These are phyloP conservation scores for Sitophilus oryzae DNA, from an alignment of 1,140 invertebrate genomes.

Conservation along the genomic window DNA sequence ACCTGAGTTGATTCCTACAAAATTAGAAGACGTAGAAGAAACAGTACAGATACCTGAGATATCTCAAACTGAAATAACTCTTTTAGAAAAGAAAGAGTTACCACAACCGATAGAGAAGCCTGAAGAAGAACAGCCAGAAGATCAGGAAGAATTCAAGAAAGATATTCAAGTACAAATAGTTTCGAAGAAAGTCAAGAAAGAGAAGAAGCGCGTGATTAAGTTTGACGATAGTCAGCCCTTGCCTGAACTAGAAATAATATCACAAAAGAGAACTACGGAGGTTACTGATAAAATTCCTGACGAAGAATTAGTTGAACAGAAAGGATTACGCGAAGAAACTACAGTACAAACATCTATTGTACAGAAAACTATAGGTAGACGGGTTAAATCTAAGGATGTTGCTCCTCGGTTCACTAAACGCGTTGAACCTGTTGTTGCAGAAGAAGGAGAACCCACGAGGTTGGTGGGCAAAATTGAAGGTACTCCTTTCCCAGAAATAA, in stretches of 20 bases:
- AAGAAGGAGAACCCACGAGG: slow-evolving; percentile 54
- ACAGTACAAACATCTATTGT: slow-evolving; percentile 41
- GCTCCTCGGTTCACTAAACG: slow-evolving; percentile 67
- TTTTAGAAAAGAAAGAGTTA: slow-evolving; percentile 35
- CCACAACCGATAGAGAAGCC: slow-evolving; percentile 39
- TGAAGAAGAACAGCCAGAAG: slow-evolving; percentile 39
- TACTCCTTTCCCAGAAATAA: slow-evolving; percentile 61
- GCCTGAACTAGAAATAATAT: slow-evolving; percentile 50
- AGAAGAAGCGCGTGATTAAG: slow-evolving; percentile 42
- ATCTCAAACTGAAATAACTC: slow-evolving; percentile 44
- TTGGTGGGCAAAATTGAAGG: slow-evolving; percentile 65
- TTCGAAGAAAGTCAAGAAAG: slow-evolving; percentile 47
- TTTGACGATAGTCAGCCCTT: slow-evolving; percentile 48
- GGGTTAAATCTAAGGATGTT: slow-evolving; percentile 46
- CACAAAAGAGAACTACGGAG: slow-evolving; percentile 41
- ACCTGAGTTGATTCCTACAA: slow-evolving; percentile 37
- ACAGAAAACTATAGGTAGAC: slow-evolving; percentile 50
- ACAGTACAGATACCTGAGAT: slow-evolving; percentile 31
- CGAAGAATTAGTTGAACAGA: slow-evolving; percentile 46
- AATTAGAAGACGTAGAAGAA: slow-evolving; percentile 39
- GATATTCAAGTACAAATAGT: slow-evolving; percentile 49
- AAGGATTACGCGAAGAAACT: slow-evolving; percentile 40
- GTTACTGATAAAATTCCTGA: slow-evolving; percentile 47
- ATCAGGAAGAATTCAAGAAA: slow-evolving; percentile 44
- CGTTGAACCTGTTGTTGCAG: slow-evolving; percentile 59